Percentiles rank a stretch among this genome's conserved stretches.
Evolutionary conservation across 2,113 vertebrate species (phyloP).

Genomic region (Riparia riparia): DNA sequence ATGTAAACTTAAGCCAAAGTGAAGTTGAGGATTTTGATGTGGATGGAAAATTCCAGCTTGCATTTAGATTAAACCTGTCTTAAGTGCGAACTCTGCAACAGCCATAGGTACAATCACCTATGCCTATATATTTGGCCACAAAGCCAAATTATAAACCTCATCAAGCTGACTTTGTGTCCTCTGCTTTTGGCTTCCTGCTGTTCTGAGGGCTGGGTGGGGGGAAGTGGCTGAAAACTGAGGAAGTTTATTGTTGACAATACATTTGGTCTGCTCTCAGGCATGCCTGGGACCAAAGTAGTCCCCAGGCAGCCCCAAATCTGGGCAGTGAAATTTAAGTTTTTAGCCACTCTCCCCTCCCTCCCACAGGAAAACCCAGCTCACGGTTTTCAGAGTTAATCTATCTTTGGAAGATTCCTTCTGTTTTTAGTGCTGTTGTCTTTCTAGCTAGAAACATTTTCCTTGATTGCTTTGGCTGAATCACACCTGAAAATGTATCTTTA

Average conservation of each 20-base stretch:
- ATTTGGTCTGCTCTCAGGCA: background rate
- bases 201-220: background rate
- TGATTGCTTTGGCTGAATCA: background rate
- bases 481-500: constrained; percentile 4
- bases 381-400: background rate
- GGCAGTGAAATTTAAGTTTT: background rate
- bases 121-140: background rate
- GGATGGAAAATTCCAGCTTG: background rate
- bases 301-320: background rate
- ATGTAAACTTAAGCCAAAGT: background rate
- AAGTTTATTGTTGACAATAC: constrained; percentile 31
- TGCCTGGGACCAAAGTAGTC: background rate
- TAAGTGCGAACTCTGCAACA: background rate
- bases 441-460: background rate
- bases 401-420: background rate
- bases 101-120: background rate
- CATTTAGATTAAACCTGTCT: background rate
- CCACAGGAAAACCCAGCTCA: background rate
- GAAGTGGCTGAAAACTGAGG: constrained; percentile 34
- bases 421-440: background rate
- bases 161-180: background rate
- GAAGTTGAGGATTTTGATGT: background rate
- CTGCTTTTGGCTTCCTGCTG: background rate
- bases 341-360: background rate
- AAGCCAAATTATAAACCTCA: background rate